Evolutionary conservation across 2,888 invertebrate species (phyloP).

Genomic region (Apodemia duryi): DNA sequence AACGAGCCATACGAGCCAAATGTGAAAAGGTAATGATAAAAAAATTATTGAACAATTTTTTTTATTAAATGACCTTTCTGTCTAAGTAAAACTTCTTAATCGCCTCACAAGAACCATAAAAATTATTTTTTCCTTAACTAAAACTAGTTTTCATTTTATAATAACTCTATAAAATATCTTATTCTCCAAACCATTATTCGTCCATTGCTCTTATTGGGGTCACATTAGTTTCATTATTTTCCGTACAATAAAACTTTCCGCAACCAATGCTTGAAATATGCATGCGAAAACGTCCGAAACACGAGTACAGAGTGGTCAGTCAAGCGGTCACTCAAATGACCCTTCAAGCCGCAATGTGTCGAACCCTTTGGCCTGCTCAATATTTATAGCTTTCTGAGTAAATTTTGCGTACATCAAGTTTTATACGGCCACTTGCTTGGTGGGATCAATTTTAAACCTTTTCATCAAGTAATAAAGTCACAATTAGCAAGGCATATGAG

Average conservation of each 20-base stretch:
- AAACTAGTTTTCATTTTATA: too few relatives aligned
- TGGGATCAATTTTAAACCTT: not conserved
- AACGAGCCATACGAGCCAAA: too few relatives aligned
- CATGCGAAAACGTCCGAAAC: slow-evolving; percentile 41
- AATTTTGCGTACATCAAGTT: slow-evolving; percentile 43
- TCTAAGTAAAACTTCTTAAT: too few relatives aligned
- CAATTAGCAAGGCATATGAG: not conserved
- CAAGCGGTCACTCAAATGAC: slow-evolving; percentile 52
- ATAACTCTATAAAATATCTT: too few relatives aligned
- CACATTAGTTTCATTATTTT: slow-evolving; percentile 7
- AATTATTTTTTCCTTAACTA: too few relatives aligned
- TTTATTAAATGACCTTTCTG: too few relatives aligned
- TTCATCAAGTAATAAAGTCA: not conserved
- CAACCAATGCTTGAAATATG: slow-evolving; percentile 42
- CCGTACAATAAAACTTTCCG: slow-evolving; percentile 11
- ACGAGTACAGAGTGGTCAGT: slow-evolving; percentile 32
- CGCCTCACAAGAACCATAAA: too few relatives aligned
- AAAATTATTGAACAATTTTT: too few relatives aligned
- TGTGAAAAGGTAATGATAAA: too few relatives aligned
- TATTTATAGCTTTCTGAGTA: slow-evolving; percentile 56
- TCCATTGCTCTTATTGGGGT: too few relatives aligned
- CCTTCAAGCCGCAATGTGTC: slow-evolving; percentile 38
- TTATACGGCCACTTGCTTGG: slow-evolving; percentile 14
- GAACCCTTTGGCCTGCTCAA: slow-evolving; percentile 53
- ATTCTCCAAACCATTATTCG: too few relatives aligned